Evolutionary conservation across 2,113 vertebrate species (phyloP), one percentile per base, ranked within the genome.

Genomic region (Erythrolamprus reginae): DNA sequence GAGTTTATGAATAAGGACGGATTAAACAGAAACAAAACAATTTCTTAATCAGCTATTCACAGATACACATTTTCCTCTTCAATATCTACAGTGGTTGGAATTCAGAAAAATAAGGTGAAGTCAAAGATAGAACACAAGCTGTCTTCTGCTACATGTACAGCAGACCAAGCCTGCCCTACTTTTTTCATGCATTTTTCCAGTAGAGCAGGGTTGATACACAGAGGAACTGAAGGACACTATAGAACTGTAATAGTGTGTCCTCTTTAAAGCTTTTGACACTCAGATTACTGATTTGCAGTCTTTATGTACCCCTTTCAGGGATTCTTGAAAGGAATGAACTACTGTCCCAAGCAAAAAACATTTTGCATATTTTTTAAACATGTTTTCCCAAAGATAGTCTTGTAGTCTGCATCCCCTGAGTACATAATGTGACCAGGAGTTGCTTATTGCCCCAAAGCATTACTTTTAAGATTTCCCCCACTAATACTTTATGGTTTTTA

Each of bases 271-370:
- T 84, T 58, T 84, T 89, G 82, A 47, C 56, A 56, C 23, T 51
- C 33, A 17, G 5, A 51, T 33, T 51, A 23, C 47, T 51, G n/a
- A 23, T 53, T 28, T 53, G 7, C 56, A 52, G 17, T 65, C 19
- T 85, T 61, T 19, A 23, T 42, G 45, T 10, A 12, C 15, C 42
- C 38, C 23, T 48, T 51, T 90, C 48, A 77, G 65, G 48, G 51
- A 52, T 70, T 85, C n/a, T 86, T 65, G 56, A 90, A 90, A 51
- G 38, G n/a, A 90, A 86, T 85, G 82, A 38, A 38, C 33, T 84
- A 52, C 5, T 33, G 17, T 23, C 45, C 15, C 28, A 86, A 52
- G n/a, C 15, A 19, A 77, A 77, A 38, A 77, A 77, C 65, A 77
- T 77, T 70, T 70, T 70, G 65, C 65, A 70, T 17, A 2, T 6